Conservation (phyloP, 35 echinoderm and acorn worm genomes). For the Diadema setosum region DNA sequence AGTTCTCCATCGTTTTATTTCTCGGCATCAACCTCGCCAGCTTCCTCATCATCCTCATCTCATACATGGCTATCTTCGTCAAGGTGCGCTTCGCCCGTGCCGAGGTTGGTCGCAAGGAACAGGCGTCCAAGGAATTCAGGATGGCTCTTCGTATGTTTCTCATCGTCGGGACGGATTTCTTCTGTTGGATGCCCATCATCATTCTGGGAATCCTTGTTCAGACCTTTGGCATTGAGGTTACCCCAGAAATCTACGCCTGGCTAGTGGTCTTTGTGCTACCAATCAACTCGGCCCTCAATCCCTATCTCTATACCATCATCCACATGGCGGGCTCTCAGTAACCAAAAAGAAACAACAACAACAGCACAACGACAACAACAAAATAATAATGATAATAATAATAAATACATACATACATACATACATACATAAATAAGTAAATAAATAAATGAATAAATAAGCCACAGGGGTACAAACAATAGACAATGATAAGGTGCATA, state of each 20-base stretch:
- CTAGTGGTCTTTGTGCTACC: constrained; percentile 59
- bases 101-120: not conserved
- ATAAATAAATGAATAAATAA: too few relatives aligned
- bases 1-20: constrained; percentile 40
- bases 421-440: too few relatives aligned
- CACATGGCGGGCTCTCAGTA: too few relatives aligned
- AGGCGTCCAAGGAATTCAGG: constrained; percentile 24
- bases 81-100: not conserved
- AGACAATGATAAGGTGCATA: too few relatives aligned
- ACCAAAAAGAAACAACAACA: too few relatives aligned
- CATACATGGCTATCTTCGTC: constrained; percentile 55
- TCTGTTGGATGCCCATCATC: constrained; percentile 71
- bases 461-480: too few relatives aligned
- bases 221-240: not conserved
- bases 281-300: constrained; percentile 64
- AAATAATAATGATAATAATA: too few relatives aligned
- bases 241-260: constrained; percentile 68
- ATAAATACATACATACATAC: too few relatives aligned
- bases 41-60: constrained; percentile 36
- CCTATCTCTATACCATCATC: constrained; percentile 63
- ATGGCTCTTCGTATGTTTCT: constrained; percentile 35
- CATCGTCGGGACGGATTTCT: constrained; percentile 62
- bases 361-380: too few relatives aligned
- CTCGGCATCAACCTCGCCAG: constrained; percentile 49
- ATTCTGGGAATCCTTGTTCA: constrained; percentile 44